These are phyloP conservation scores for Atta colombica DNA, from an alignment of 1,140 invertebrate species.

Conservation along the genomic window DNA sequence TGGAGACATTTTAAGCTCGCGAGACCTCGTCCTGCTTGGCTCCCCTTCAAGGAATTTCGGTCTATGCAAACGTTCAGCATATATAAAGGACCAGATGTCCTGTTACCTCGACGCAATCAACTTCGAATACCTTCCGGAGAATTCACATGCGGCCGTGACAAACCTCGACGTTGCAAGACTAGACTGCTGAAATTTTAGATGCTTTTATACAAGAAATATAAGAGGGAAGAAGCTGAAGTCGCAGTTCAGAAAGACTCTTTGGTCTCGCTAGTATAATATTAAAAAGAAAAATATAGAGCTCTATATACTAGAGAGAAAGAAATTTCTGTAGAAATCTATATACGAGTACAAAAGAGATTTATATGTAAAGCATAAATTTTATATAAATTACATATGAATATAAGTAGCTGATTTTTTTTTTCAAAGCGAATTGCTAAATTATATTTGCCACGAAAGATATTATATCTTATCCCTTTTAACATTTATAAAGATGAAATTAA, in stretches of 20 bases:
- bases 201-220: constrained; percentile 19
- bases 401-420: neutral
- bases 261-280: constrained; percentile 3
- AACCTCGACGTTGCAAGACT: constrained; percentile 57
- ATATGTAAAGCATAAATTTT: neutral
- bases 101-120: constrained; percentile 73
- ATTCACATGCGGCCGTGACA: constrained; percentile 76
- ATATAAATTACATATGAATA: neutral
- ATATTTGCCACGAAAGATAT: neutral
- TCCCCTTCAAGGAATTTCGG: constrained; percentile 71
- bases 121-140: constrained; percentile 71
- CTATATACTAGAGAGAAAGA: neutral
- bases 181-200: constrained; percentile 45
- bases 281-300: neutral
- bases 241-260: neutral
- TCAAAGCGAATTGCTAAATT: neutral
- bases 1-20: constrained; percentile 71
- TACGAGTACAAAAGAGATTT: neutral
- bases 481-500: neutral
- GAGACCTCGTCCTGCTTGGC: constrained; percentile 67
- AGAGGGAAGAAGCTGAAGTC: neutral
- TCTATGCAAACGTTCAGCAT: constrained; percentile 69
- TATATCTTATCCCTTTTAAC: no score
- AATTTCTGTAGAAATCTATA: neutral
- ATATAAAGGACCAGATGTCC: constrained; percentile 77